Evolutionary conservation across 2,888 invertebrate genomes (phyloP).

Genomic region (Drosophila ustulata): DNA sequence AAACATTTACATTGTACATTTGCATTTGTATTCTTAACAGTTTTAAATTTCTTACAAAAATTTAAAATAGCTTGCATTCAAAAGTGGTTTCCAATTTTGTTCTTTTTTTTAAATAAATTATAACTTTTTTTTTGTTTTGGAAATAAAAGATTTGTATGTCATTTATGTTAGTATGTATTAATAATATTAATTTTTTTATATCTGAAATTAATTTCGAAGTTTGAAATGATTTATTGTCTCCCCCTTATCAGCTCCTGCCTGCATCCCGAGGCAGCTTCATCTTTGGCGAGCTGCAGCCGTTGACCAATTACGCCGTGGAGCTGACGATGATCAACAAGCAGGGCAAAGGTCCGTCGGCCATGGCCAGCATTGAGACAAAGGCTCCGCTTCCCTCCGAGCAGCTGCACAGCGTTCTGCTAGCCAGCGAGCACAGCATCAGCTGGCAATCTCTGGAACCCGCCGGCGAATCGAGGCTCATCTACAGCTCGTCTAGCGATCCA

Average conservation of each 20-base stretch:
- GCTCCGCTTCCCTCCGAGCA: conserved; percentile 25
- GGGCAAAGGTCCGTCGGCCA: conserved; percentile 91
- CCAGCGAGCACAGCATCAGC: conserved; percentile 48
- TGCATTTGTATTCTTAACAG: too few relatives aligned
- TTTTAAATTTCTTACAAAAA: too few relatives aligned
- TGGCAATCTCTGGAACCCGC: conserved; percentile 70
- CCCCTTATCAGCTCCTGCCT: conserved; percentile 45
- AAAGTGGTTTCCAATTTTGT: too few relatives aligned
- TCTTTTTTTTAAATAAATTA: too few relatives aligned
- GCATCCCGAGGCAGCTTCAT: conserved; percentile 52
- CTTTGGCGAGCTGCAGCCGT: conserved; percentile 88
- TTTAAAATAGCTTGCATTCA: too few relatives aligned
- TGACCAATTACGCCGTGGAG: conserved; percentile 91
- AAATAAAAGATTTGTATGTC: too few relatives aligned
- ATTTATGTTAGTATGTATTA: too few relatives aligned
- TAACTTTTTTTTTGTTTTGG: too few relatives aligned
- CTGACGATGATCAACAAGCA: conserved; percentile 92
- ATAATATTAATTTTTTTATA: too few relatives aligned
- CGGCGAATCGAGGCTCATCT: conserved; percentile 72
- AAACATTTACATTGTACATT: too few relatives aligned
- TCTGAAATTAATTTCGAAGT: too few relatives aligned
- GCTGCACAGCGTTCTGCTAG: conserved; percentile 57
- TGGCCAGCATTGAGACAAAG: conserved; percentile 79
- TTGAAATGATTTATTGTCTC: neutral
- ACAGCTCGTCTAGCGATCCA: conserved; percentile 58